Percentiles rank a stretch among this genome's conserved stretches.
These are phyloP conservation scores for Ditula angustiorana DNA, from an alignment of 2,888 invertebrate species.

Conservation along the genomic window DNA sequence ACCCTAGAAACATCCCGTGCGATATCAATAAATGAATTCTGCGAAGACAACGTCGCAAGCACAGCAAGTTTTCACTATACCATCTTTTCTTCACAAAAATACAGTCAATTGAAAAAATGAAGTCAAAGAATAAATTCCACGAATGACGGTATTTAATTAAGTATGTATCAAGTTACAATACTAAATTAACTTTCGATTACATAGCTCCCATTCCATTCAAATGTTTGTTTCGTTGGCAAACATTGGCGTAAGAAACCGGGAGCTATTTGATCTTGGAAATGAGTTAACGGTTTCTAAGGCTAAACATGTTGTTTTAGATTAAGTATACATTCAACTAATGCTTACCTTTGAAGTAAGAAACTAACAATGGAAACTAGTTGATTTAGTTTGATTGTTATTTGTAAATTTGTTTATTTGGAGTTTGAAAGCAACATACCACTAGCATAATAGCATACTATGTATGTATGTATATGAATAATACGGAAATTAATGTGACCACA, in stretches of 20 bases:
- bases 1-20: no score
- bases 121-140: no score
- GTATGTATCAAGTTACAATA: conserved; percentile 44
- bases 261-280: conserved; percentile 45
- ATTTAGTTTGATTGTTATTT: neutral
- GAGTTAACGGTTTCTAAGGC: conserved; percentile 17
- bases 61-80: no score
- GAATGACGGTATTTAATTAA: no score
- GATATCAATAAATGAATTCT: no score
- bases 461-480: no score
- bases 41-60: no score
- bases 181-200: conserved; percentile 45
- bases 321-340: neutral
- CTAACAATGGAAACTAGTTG: conserved; percentile 1
- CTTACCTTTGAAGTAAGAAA: conserved; percentile 26
- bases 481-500: no score
- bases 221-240: conserved; percentile 48
- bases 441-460: no score
- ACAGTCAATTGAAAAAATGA: neutral
- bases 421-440: no score
- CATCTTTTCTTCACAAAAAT: no score
- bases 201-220: conserved; percentile 43
- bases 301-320: conserved; percentile 4
- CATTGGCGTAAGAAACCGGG: conserved; percentile 45
- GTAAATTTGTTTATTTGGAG: no score